Evolutionary conservation across 35 echinoderm and acorn worm species (phyloP).

Genomic region (Apostichopus japonicus): DNA sequence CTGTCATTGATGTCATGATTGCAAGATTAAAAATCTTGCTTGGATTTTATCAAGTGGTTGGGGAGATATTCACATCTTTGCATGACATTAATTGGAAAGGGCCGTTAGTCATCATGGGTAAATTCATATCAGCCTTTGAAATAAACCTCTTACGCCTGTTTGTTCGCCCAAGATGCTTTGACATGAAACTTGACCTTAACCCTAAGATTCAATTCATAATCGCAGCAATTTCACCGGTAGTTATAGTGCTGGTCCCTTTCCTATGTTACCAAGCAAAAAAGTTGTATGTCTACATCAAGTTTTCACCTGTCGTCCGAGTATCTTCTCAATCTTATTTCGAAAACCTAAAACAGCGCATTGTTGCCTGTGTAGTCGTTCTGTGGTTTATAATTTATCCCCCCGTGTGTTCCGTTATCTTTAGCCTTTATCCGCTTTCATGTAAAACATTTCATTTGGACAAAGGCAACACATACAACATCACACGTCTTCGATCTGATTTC

Average conservation of each 20-base stretch:
- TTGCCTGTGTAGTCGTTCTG: constrained; percentile 18
- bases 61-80: constrained; percentile 38
- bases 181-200: constrained; percentile 2
- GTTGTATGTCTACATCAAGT: background rate
- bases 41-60: constrained; percentile 46
- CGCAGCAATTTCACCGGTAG: constrained; percentile 4
- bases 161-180: constrained; percentile 53
- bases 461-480: background rate
- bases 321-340: background rate
- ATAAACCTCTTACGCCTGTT: constrained; percentile 36
- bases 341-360: background rate
- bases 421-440: constrained; percentile 29
- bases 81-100: constrained; percentile 58
- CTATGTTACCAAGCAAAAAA: background rate
- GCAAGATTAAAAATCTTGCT: constrained; percentile 46
- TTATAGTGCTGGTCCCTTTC: background rate
- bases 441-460: constrained; percentile 49
- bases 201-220: constrained; percentile 49
- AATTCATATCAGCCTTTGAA: constrained; percentile 38
- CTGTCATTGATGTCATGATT: constrained; percentile 22
- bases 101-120: constrained; percentile 13
- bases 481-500: constrained; percentile 49
- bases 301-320: too few species aligned
- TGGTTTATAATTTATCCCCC: constrained; percentile 47
- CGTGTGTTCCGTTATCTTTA: constrained; percentile 42